A percentile compares a stretch with the other conserved stretches of the same genome.
Conservation (phyloP, 2,113 vertebrate species). For the Micronycteris hirsuta region DNA sequence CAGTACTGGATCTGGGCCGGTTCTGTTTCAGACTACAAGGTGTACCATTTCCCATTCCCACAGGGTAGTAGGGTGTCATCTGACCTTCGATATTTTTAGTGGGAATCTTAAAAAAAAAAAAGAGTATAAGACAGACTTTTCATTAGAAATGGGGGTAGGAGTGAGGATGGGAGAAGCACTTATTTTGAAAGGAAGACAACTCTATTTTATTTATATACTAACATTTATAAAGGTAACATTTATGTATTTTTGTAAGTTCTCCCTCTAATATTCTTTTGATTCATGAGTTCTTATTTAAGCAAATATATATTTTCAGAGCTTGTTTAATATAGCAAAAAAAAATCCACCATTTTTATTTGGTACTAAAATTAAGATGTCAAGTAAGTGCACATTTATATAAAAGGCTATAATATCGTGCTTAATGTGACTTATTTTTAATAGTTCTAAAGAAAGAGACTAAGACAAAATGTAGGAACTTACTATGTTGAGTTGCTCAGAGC, state of each 20-base stretch:
- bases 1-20: constrained; percentile 87
- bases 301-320: constrained; percentile 24
- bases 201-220: constrained; percentile 49
- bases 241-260: constrained; percentile 8
- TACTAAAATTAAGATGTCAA: constrained; percentile 39
- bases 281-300: constrained; percentile 22
- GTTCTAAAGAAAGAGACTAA: constrained; percentile 18
- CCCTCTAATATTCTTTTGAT: constrained; percentile 1
- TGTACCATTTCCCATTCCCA: constrained; percentile 95
- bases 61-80: constrained; percentile 92
- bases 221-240: constrained; percentile 36
- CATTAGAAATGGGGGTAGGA: constrained; percentile 46
- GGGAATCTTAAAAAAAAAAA: constrained; percentile 80
- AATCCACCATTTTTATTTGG: not conserved
- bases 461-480: constrained; percentile 8
- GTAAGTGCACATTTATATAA: not conserved
- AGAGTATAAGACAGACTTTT: constrained; percentile 50
- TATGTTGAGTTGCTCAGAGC: not conserved
- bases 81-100: constrained; percentile 98
- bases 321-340: not conserved
- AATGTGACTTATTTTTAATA: constrained; percentile 28
- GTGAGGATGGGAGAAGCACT: not conserved
- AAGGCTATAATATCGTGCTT: constrained; percentile 21
- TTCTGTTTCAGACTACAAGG: constrained; percentile 93
- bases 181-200: constrained; percentile 49